Conservation (phyloP, 2,888 invertebrate species). For the Penaeus monodon region DNA sequence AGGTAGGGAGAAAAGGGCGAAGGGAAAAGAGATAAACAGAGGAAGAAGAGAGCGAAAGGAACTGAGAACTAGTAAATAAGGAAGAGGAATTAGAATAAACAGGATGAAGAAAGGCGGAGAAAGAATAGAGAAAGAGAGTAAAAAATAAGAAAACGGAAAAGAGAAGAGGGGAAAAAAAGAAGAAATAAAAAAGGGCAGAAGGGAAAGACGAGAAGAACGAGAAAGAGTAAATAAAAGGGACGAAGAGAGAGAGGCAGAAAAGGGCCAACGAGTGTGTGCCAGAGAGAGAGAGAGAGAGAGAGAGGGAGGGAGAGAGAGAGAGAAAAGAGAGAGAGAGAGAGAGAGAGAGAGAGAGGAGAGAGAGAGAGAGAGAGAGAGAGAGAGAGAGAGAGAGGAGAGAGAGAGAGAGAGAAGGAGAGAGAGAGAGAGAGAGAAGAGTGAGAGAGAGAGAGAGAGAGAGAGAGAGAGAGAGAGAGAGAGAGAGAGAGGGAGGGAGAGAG, state of each 20-base stretch:
- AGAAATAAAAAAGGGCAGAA: too few relatives aligned
- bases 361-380: constrained; percentile 3
- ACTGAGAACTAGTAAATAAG: too few relatives aligned
- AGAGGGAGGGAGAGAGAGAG: neutral
- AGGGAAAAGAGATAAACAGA: neutral
- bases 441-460: neutral
- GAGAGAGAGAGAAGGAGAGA: neutral
- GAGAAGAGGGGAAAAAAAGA: neutral
- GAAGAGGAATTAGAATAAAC: neutral
- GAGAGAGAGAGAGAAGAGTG: neutral
- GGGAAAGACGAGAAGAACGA: neutral
- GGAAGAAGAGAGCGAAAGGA: neutral
- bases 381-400: neutral
- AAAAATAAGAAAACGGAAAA: neutral
- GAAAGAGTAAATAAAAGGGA: neutral
- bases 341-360: neutral
- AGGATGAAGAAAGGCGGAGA: too few relatives aligned
- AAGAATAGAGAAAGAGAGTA: too few relatives aligned
- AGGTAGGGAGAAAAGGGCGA: neutral
- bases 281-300: neutral
- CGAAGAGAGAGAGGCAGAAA: neutral
- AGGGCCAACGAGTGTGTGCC: too few relatives aligned
- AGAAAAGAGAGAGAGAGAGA: neutral
- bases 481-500: neutral
- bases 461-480: neutral